Evolutionary conservation across 1,140 invertebrate genomes (phyloP), one percentile per base, ranked within the genome.

Genomic region (Procambarus clarkii): DNA sequence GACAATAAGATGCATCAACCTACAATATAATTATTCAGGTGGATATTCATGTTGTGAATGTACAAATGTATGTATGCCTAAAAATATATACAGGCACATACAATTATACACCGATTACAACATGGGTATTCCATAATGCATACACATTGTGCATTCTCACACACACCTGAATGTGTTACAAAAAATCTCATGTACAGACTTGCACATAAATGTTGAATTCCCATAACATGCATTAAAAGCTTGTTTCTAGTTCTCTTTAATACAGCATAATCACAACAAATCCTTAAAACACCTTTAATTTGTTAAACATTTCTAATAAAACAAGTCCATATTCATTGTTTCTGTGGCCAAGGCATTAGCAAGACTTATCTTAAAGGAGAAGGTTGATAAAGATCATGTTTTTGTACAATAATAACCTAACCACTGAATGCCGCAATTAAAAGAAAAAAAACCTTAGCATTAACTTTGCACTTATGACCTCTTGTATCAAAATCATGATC

Each of bases 401-500:
- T 86, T 77, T 78, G 54, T 86, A 86, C 85, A 86, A 45, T 78
- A 78, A 21, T 86, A 78, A 77, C 64, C 85, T 78, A 86, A 77
- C 60, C 24, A 86, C 8, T 54, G n/a, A 86, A 78, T 86, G 74
- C 76, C 74, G 45, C 74, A 86, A 50, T 76, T 46, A 86, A 50
- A 86, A 44, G 50, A 76, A 54, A 86, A 58, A 86, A 13, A 18
- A 58, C 48, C 85, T 86, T 86, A 86, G 48, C 46, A 76, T 86
- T 74, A 50, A 78, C 74, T 86, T 86, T 86, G 85, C 85, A 86
- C 74, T 86, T 54, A 78, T 86, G 85, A 86, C n/a, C 74, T 54
- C 85, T 86, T 78, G 74, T 86, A 86, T 86, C 85, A 86, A 86
- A 86, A 86, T 77, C 87, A 81, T 88, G 46, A 88, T 88, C 79